Base-by-base conservation (phyloP, 2,113 vertebrate genomes). In the Cnemophilus loriae region DNA sequence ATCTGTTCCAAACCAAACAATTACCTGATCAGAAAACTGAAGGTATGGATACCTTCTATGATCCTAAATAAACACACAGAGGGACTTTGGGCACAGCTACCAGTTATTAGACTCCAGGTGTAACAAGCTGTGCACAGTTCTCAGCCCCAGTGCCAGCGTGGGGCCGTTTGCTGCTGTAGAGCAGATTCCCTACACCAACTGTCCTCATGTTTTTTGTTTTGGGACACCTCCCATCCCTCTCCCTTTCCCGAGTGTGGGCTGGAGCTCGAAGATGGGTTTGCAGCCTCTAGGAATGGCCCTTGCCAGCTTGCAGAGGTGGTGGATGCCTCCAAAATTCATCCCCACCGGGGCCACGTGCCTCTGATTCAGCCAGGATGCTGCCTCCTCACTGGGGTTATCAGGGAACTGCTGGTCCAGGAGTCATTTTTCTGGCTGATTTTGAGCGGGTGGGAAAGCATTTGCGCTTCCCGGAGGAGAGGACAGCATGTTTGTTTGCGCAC, bases 301-400 rank as follows among this genome's bases (percentile, higher is more conserved):
- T 0, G 2, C 22, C 75, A 44, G 26, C 28, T 77, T 11, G 30
- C 32, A 67, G 68, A 20, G 26, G 46, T 32, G 64, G 10, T 1
- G 8, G 59, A 47, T 65, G 42, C 73, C 77, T 77, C 32, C 1
- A 11, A 50, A 86, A 26, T 47, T 6, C 3, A 1, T 37, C 28
- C 42, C 39, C 1, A 3, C 3, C 0, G 4, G 24, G 41, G 24
- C 7, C 7, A 1, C 1, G 5, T 59, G 35, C 39, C 33, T 24
- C 59, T 64, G 50, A 27, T 44, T 64, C 11, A 3, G 16, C n/a
- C 17, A 3, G 64, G 55, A 30, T 15, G 30, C 57, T 73, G 69
- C 83, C 32, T 42, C 41, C 69, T 74, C 9, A 0, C 3, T 1
- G 21, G 37, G 23, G 2, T 87, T 89, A 47, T 71, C 57, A 8